Base-by-base conservation (phyloP, 2,888 invertebrate species). In the Hipparchia sbordonii region DNA sequence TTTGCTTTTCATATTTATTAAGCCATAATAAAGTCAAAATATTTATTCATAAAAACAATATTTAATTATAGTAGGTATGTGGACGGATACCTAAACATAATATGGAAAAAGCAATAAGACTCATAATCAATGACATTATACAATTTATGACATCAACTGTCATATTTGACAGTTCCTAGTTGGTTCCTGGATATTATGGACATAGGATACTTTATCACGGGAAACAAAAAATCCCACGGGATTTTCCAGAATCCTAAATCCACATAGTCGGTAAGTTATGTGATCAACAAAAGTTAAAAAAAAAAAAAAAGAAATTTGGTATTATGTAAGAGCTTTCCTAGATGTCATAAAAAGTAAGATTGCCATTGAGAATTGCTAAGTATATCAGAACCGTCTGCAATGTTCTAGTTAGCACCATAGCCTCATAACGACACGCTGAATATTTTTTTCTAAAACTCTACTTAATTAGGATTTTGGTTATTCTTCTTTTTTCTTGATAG, bases 401-500 rank as follows among this genome's bases (percentile, higher is more conserved):
- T 51, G 12, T 6, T 62, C 3, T 70, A 8, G 52, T 56, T 71
- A 77, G 74, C 75, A 75, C 75, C 73, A 72, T 67, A 72, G 73
- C 75, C 67, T 73, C 73, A 66, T 70, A 70, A 62, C 39, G 60
- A 61, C n/a, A n/a, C n/a, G 13, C 39, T 51, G 48, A 67, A 56
- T 54, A 33, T 52, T 52, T 67, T 67, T 62, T 9, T n/a, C 45
- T 33, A 69, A 13, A 23, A 63, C 57, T 68, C 51, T 39, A 56
- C 52, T 23, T 23, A 23, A 7, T 12, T 39, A 33, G 39, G 67
- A 45, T 51, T 57, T 33, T 63, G 56, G 67, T 74, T 68, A 91
- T 77, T 92, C 89, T 23, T 85, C 84, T 77, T 92, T 93, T 67
- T 86, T 74, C 74, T 91, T 89, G 3, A 82, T 52, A 0, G 89